Conservation (phyloP, 2,113 vertebrate species). For the Danionella cerebrum region DNA sequence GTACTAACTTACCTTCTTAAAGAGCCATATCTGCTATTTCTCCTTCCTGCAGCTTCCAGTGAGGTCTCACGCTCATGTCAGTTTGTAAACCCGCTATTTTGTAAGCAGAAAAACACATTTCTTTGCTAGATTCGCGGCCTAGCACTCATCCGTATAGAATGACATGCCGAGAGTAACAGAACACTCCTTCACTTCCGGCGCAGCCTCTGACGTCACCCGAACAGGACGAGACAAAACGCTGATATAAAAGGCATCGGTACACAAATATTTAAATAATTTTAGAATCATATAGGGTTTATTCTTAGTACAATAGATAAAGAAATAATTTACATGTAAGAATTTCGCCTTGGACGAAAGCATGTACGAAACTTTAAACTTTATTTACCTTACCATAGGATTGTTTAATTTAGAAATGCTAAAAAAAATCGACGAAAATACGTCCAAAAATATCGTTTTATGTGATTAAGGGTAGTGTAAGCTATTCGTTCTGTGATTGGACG, state of each 20-base stretch:
- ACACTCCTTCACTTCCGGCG: constrained; percentile 17
- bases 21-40: not conserved
- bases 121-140: not conserved
- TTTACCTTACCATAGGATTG: no score
- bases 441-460: no score
- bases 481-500: not conserved
- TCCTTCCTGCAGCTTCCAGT: not conserved
- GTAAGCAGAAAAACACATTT: not conserved
- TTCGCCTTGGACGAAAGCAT: no score
- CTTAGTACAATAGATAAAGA: no score
- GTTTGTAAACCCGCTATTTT: not conserved
- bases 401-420: no score
- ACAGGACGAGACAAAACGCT: no score
- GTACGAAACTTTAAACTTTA: no score
- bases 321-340: no score
- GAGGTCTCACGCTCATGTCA: not conserved
- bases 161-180: not conserved
- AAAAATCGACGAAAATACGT: no score
- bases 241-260: no score
- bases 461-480: not conserved
- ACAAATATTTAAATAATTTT: no score
- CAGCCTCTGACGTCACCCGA: constrained; percentile 10
- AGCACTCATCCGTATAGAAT: not conserved
- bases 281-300: no score
- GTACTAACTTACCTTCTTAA: constrained; percentile 25